Evolutionary conservation across 2,888 invertebrate genomes (phyloP).

Genomic region (Achlya flavicornis): DNA sequence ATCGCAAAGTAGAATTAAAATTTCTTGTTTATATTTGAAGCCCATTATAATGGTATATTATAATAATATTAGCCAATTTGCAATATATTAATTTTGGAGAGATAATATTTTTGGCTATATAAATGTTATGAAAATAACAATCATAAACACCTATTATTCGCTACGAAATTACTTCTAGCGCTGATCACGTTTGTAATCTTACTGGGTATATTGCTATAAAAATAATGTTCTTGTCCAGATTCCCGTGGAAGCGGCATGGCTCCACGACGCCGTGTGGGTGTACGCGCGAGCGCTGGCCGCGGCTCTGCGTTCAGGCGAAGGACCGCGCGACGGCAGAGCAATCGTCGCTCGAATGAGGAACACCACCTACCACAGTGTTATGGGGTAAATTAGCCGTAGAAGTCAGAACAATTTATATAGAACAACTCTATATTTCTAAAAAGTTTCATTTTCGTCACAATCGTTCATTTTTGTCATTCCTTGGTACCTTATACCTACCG

Average conservation of each 20-base stretch:
- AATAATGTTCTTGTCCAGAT: constrained; percentile 79
- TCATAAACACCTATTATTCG: neutral
- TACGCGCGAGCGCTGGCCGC: constrained; percentile 92
- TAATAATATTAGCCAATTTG: neutral
- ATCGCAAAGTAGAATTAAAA: constrained; percentile 16
- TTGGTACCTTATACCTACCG: too few relatives aligned
- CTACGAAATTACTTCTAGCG: neutral
- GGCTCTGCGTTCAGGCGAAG: constrained; percentile 87
- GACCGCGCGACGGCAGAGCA: constrained; percentile 91
- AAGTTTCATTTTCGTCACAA: too few relatives aligned
- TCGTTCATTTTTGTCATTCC: too few relatives aligned
- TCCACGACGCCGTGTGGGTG: constrained; percentile 96
- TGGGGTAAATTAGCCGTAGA: constrained; percentile 85
- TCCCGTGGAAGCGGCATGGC: constrained; percentile 94
- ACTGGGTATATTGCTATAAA: neutral
- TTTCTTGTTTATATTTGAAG: constrained; percentile 5
- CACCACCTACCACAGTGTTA: constrained; percentile 91
- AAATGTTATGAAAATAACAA: neutral
- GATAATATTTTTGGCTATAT: neutral
- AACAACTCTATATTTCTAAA: neutral
- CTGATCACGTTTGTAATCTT: neutral
- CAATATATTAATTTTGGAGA: neutral
- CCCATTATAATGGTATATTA: neutral
- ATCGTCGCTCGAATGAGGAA: constrained; percentile 91
- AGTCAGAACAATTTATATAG: too few relatives aligned